These are phyloP conservation scores for Microcaecilia unicolor DNA, from an alignment of 2,797 vertebrate genomes.

Conservation along the genomic window DNA sequence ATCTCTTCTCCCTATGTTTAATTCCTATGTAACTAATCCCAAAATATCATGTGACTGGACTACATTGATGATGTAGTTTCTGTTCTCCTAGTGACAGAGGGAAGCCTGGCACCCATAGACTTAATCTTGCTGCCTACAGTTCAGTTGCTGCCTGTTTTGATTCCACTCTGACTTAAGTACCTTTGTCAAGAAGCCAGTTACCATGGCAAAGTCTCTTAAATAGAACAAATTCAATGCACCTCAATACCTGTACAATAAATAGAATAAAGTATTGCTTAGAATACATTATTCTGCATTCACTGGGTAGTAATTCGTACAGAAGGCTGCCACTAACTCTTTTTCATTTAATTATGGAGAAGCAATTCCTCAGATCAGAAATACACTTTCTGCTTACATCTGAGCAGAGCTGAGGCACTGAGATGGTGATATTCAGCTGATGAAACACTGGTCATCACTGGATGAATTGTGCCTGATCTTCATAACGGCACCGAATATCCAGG, in stretches of 20 bases:
- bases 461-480: no score
- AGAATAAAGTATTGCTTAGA: slow-evolving; percentile 43
- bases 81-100: not conserved
- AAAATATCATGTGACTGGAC: fast-evolving
- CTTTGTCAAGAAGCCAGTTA: slow-evolving; percentile 46
- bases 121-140: slow-evolving; percentile 27
- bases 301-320: slow-evolving; percentile 41
- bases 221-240: slow-evolving; percentile 45
- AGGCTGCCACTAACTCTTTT: slow-evolving; percentile 34
- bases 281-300: slow-evolving; percentile 37
- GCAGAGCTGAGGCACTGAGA: slow-evolving; percentile 1
- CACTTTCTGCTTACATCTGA: slow-evolving; percentile 18
- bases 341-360: slow-evolving; percentile 45
- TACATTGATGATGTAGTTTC: fast-evolving
- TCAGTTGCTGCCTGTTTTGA: slow-evolving; percentile 30
- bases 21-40: fast-evolving
- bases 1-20: not conserved
- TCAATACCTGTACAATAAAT: slow-evolving; percentile 52
- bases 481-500: no score
- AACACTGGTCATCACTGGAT: no score
- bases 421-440: no score
- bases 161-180: slow-evolving; percentile 45
- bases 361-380: slow-evolving; percentile 37
- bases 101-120: not conserved
- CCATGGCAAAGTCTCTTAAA: slow-evolving; percentile 51